These are phyloP conservation scores for Xylota sylvarum DNA, from an alignment of 2,888 invertebrate species.

Conservation along the genomic window DNA sequence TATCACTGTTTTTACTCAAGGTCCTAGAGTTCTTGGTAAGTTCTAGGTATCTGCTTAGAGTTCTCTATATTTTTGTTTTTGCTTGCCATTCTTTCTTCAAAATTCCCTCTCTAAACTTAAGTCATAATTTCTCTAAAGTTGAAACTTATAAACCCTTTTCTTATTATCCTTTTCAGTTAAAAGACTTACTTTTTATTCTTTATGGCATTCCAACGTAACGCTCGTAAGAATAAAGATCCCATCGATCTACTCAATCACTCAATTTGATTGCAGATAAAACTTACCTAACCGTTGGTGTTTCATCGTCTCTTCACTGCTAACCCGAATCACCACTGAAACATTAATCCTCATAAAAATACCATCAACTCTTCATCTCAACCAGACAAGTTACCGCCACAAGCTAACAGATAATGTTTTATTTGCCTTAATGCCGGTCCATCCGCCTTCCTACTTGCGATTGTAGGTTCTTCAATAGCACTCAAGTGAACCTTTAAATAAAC, in stretches of 20 bases:
- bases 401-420: conserved; percentile 5
- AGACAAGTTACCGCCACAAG: neutral
- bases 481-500: conserved; percentile 26
- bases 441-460: neutral
- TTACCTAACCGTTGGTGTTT: neutral
- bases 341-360: conserved; percentile 35
- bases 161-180: too few relatives aligned
- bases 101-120: too few relatives aligned
- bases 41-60: too few relatives aligned
- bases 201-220: neutral
- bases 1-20: too few relatives aligned
- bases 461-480: neutral
- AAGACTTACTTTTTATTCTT: too few relatives aligned
- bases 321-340: neutral
- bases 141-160: too few relatives aligned
- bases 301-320: neutral
- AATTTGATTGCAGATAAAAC: neutral
- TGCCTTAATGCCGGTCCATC: neutral
- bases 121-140: too few relatives aligned
- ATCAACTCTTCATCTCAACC: conserved; percentile 24
- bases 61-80: too few relatives aligned
- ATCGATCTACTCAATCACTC: neutral
- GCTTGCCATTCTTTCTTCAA: too few relatives aligned
- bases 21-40: too few relatives aligned
- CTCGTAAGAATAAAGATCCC: neutral